Evolutionary conservation across 1,140 invertebrate genomes (phyloP).

Genomic region (Platyscapa corneri): DNA sequence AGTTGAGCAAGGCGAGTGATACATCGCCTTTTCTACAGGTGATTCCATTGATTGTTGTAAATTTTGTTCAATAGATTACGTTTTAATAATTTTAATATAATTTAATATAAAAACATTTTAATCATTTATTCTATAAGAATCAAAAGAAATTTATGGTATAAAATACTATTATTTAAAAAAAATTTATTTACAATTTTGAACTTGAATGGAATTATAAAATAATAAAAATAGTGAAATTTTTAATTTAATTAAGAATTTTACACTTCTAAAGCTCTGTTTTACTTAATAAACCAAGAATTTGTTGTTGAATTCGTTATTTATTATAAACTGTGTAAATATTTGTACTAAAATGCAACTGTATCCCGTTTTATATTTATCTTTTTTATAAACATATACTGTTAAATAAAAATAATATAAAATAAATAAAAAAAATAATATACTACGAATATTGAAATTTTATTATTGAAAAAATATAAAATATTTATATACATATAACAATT

Average conservation of each 20-base stretch:
- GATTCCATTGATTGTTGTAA: not conserved
- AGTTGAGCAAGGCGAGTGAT: not conserved
- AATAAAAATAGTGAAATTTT: too few species aligned
- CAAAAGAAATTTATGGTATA: not conserved
- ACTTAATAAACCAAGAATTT: too few species aligned
- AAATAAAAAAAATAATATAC: too few species aligned
- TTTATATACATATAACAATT: too few species aligned
- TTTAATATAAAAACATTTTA: too few species aligned
- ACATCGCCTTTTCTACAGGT: constrained; percentile 20
- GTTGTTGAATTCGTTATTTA: too few species aligned
- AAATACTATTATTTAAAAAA: not conserved
- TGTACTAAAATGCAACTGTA: not conserved
- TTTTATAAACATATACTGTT: not conserved
- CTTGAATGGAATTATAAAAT: too few species aligned
- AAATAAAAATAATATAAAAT: not conserved
- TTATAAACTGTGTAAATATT: not conserved
- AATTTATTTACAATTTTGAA: not conserved
- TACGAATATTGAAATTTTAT: too few species aligned
- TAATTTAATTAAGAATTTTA: too few species aligned
- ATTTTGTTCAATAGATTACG: not conserved
- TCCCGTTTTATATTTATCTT: not conserved
- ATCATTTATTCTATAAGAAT: not conserved
- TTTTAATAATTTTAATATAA: not conserved
- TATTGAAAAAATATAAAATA: too few species aligned
- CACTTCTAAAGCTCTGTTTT: too few species aligned